Percentiles rank a stretch among this genome's conserved stretches.
Conservation (phyloP, 2,888 invertebrate genomes). For the Drosophila cognata region DNA sequence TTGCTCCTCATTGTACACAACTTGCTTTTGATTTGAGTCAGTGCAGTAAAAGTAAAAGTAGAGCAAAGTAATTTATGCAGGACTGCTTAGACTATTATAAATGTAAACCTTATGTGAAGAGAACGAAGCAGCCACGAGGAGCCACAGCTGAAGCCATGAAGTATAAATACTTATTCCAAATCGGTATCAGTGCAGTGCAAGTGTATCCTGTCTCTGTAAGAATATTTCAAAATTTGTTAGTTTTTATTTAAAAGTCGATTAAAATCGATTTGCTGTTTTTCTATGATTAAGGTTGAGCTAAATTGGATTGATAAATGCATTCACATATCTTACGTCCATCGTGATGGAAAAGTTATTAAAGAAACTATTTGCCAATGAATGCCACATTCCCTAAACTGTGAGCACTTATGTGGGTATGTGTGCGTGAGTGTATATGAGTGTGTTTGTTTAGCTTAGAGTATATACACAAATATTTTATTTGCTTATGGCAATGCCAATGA, state of each 20-base stretch:
- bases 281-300: background rate
- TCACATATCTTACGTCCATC: background rate
- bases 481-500: background rate
- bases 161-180: background rate
- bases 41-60: background rate
- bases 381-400: background rate
- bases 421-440: background rate
- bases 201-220: background rate
- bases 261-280: background rate
- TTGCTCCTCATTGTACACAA: background rate
- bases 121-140: background rate
- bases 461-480: background rate
- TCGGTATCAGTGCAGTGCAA: background rate
- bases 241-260: background rate
- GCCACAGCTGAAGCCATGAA: background rate
- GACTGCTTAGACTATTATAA: background rate
- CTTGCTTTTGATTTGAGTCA: background rate
- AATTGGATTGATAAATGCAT: background rate
- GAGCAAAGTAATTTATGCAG: background rate
- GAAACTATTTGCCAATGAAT: background rate
- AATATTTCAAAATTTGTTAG: background rate
- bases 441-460: background rate
- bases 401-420: background rate
- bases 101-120: background rate
- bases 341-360: background rate